Base-by-base conservation (phyloP, 2,888 invertebrate species). In the Noctua pronuba region DNA sequence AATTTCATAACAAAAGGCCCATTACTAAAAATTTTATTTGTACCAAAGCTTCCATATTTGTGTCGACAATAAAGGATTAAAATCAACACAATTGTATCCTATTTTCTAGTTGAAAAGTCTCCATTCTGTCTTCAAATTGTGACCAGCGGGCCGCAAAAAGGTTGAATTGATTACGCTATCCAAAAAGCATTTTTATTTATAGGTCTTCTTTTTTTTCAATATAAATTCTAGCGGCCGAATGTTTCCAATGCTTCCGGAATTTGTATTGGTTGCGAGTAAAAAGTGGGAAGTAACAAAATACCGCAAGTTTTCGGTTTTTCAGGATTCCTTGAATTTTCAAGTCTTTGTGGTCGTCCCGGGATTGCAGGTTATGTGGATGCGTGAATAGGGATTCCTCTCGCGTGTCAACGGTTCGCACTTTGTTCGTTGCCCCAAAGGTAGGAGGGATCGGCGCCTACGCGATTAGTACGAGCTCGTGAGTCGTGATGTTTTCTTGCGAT, bases 181-280 rank as follows among this genome's bases (percentile, higher is more conserved):
- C 91, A 92, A 86, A 91, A 93, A 92, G 90, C 85, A 88, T 92
- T 93, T 88, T 93, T 93, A 94, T 94, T 94, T 94, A 93, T 89
- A 75, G 86, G 70, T 64, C 73, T 91, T 76, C 86, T 91, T 90
- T 92, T 93, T 91, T 92, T 93, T 92, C 94, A 92, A 94, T 94
- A 93, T 92, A 93, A 93, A 93, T 94, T 93, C 91, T 92, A 89
- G 85, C 64, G 73, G 79, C 77, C 87, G 89, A 90, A 88, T 88
- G 89, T 89, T 86, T 88, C 90, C 89, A 88, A 89, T 89, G 90
- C 87, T 88, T 86, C 84, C 83, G 91, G 92, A 92, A 93, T 93
- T 92, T 88, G 90, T 92, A 92, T 92, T 91, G 92, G 90, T 78
- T 80, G 70, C 82, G 82, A 86, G 91, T 89, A 89, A 92, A 92